Evolutionary conservation across 1,140 invertebrate genomes (phyloP).

Genomic region (Cardiocondyla obscurior): DNA sequence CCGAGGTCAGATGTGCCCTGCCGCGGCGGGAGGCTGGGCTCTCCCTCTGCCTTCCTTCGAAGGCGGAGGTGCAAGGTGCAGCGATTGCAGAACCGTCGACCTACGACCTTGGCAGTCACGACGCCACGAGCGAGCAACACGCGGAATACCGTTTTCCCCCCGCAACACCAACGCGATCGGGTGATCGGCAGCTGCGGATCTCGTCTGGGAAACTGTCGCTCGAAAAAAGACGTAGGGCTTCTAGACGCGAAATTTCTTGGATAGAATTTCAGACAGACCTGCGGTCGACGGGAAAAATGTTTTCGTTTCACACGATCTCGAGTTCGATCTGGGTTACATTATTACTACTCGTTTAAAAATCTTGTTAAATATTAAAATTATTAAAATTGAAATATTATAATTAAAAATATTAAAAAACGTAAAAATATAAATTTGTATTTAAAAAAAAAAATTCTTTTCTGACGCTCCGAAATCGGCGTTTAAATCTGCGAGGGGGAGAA

Average conservation of each 20-base stretch:
- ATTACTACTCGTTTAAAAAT: no score
- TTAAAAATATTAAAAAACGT: no score
- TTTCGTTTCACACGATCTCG: not conserved
- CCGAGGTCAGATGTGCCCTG: conserved; percentile 72
- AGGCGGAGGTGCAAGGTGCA: conserved; percentile 76
- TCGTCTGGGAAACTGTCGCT: not conserved
- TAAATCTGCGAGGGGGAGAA: not conserved
- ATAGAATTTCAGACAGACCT: not conserved
- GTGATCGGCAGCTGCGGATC: not conserved
- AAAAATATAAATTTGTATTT: no score
- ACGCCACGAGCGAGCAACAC: conserved; percentile 55
- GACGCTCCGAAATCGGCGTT: no score
- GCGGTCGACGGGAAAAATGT: not conserved
- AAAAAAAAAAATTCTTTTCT: no score
- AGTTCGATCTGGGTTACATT: no score
- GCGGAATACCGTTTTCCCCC: conserved; percentile 59
- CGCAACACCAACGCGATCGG: not conserved
- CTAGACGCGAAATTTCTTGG: not conserved
- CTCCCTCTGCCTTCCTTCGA: conserved; percentile 58
- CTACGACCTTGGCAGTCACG: conserved; percentile 79
- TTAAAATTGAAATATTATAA: no score
- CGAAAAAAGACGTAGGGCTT: not conserved
- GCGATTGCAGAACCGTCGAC: conserved; percentile 72
- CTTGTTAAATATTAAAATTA: no score
- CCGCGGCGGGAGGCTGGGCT: conserved; percentile 51